phyloP scores from a whole-genome alignment of 2,888 invertebrate species.

The Amiota communis region DNA sequence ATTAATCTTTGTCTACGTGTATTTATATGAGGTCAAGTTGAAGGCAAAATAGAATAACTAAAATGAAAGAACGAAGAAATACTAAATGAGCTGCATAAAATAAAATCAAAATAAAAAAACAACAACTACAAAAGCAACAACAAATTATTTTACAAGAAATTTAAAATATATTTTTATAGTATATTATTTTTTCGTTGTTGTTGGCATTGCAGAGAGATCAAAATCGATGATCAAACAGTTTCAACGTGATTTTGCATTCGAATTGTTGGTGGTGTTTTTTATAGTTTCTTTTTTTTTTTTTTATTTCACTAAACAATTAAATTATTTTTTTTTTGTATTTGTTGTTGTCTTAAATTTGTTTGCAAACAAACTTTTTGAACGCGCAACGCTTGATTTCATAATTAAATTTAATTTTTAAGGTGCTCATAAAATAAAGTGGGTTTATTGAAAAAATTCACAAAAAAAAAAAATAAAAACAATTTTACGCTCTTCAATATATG shows the following conservation, averaged over 20 bases:
- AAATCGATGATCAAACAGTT: constrained; percentile 49
- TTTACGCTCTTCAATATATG: too few species aligned
- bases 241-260: constrained; percentile 49
- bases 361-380: background rate
- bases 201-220: constrained; percentile 7
- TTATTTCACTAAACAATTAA: background rate
- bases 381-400: too few species aligned
- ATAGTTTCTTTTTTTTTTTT: constrained; percentile 9
- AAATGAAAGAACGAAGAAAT: constrained; percentile 22
- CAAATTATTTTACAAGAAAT: constrained; percentile 16
- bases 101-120: constrained; percentile 41
- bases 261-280: constrained; percentile 43
- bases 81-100: background rate
- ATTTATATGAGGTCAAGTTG: constrained; percentile 66
- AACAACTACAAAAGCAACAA: background rate
- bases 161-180: background rate
- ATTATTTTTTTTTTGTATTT: background rate
- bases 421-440: too few species aligned
- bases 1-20: constrained; percentile 22
- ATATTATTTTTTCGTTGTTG: constrained; percentile 25
- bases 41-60: constrained; percentile 50
- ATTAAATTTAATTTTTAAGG: too few species aligned
- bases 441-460: too few species aligned
- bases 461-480: too few species aligned
- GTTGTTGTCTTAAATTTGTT: background rate